phyloP scores from a whole-genome alignment of 1,140 invertebrate genomes.

The Gryllus bimaculatus region DNA sequence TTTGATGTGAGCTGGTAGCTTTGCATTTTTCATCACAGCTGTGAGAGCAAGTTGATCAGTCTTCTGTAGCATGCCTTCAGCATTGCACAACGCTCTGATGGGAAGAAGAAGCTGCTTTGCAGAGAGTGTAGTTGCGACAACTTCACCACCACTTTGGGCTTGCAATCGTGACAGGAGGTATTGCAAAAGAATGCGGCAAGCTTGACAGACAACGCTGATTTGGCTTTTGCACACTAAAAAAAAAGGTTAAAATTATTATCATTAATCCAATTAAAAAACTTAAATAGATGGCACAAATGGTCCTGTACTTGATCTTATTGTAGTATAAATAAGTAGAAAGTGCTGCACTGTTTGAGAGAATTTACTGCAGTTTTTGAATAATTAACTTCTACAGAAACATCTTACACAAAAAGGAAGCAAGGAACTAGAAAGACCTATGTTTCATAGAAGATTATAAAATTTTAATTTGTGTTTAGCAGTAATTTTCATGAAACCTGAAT shows the following conservation, averaged over 20 bases:
- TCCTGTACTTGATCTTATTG: too few relatives aligned
- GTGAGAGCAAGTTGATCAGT: constrained; percentile 50
- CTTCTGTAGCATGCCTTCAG: constrained; percentile 43
- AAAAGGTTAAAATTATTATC: constrained; percentile 25
- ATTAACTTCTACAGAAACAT: background rate
- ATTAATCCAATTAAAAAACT: background rate
- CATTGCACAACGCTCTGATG: constrained; percentile 48
- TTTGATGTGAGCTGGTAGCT: constrained; percentile 47
- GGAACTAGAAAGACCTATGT: background rate
- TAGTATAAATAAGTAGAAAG: too few relatives aligned
- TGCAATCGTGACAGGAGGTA: constrained; percentile 45
- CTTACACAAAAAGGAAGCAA: background rate
- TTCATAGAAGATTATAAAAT: too few relatives aligned
- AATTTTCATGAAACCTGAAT: too few relatives aligned
- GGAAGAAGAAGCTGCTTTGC: constrained; percentile 47
- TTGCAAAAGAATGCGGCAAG: constrained; percentile 46
- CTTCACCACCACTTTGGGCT: constrained; percentile 27
- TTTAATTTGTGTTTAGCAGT: too few relatives aligned
- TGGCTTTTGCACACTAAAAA: constrained; percentile 50
- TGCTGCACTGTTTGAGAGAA: too few relatives aligned
- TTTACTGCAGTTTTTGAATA: background rate
- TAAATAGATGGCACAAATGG: too few relatives aligned
- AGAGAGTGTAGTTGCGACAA: constrained; percentile 33
- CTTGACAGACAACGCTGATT: constrained; percentile 43
- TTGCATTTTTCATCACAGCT: constrained; percentile 56